A percentile compares a stretch with the other conserved stretches of the same genome.
These are phyloP conservation scores for Drosophila nasuta DNA, from an alignment of 1,140 invertebrate species.

Conservation along the genomic window DNA sequence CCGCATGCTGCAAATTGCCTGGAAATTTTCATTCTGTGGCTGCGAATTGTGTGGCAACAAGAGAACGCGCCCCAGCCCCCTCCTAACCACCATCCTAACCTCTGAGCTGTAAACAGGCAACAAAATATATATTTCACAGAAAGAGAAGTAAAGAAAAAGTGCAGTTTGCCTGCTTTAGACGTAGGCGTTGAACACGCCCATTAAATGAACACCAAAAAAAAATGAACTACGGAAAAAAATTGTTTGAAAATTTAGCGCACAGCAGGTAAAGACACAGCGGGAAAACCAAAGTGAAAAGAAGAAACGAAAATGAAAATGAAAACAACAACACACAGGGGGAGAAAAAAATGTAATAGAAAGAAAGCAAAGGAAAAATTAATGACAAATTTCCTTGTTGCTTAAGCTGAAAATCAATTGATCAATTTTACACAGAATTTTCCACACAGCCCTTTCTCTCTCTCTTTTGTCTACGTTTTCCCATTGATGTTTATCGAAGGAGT, in stretches of 20 bases:
- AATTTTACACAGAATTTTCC: slow-evolving; percentile 26
- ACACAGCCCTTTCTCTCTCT: neutral
- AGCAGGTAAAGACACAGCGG: slow-evolving; percentile 40
- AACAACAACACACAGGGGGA: slow-evolving; percentile 4
- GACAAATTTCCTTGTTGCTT: slow-evolving; percentile 29
- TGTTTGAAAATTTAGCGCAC: slow-evolving; percentile 42
- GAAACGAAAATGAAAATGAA: slow-evolving; percentile 15
- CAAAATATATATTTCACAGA: neutral
- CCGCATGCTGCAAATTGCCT: slow-evolving; percentile 29
- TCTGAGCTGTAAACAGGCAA: too few species aligned
- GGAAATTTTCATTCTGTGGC: slow-evolving; percentile 23
- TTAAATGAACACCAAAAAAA: neutral
- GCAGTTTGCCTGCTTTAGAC: slow-evolving; percentile 10
- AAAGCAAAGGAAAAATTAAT: slow-evolving; percentile 24
- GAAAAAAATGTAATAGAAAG: neutral
- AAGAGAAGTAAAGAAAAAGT: neutral
- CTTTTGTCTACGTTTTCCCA: neutral
- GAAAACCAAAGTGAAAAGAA: slow-evolving; percentile 16
- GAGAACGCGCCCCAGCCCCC: neutral
- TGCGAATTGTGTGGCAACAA: slow-evolving; percentile 8
- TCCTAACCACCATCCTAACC: neutral
- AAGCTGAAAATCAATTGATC: slow-evolving; percentile 40
- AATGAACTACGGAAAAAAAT: slow-evolving; percentile 19
- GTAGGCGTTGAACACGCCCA: slow-evolving; percentile 33
- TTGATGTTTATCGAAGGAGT: slow-evolving; percentile 6